Evolutionary conservation across 2,797 vertebrate genomes (phyloP), one percentile per base, ranked within the genome.

Genomic region (Furcifer pardalis): DNA sequence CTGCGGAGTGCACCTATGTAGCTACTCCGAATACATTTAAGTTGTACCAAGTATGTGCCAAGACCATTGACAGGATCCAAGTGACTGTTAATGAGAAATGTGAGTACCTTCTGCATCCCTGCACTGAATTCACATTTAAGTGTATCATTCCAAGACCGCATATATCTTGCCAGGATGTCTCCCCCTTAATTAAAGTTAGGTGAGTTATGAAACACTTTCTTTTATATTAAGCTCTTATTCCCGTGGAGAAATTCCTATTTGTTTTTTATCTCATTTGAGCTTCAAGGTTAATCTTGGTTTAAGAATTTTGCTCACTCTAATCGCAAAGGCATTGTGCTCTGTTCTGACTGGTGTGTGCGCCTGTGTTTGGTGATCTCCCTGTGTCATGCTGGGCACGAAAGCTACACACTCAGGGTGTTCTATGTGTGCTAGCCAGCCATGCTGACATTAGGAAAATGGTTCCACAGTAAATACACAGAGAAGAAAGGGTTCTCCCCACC

Each of bases 241-340:
- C 96, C 95, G 95, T 89, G 93, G 95, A 96, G 95, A 96, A 95
- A 96, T 95, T 96, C 96, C 95, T 96, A 96, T 96, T 96, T 96
- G 95, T 96, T 96, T 96, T 96, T 96, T 96, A 96, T 96, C 95
- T 96, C 95, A 95, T 96, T 96, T 95, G 94, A 96, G 94, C 95
- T 95, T 95, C 95, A 94, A 95, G 95, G 95, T 96, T 96, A 96
- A 96, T 96, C 96, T 96, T n/a, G 89, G 94, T 96, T 96, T 94
- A 96, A 96, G 95, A 94, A 95, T 95, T 92, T 94, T 4, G 0
- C 95, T 95, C 74, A 79, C 94, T 94, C 91, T 91, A 95, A 94
- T 84, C 91, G 93, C 91, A 79, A 25, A 92, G 91, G 94, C 93
- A 37, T 85, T 89, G 92, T 1, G 92, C 91, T 91, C 35, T 84